Conservation (phyloP, 2,888 invertebrate species). For the Drosophila robusta region DNA sequence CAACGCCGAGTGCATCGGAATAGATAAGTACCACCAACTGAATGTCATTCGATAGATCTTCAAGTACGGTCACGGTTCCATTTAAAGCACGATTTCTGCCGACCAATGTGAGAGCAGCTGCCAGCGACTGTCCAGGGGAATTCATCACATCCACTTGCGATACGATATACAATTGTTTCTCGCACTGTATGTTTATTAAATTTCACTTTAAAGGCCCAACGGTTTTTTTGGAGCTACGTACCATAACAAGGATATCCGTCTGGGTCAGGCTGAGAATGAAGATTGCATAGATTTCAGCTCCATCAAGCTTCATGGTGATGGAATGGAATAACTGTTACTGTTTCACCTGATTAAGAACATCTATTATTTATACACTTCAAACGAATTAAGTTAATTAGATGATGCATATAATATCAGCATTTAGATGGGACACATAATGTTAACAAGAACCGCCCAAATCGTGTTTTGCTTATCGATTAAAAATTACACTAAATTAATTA, state of each 20-base stretch:
- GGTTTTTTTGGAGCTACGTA: conserved; percentile 1
- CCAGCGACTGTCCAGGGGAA: conserved; percentile 15
- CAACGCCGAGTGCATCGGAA: conserved; percentile 53
- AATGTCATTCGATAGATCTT: conserved; percentile 49
- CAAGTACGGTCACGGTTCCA: conserved; percentile 40
- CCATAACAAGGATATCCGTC: background rate
- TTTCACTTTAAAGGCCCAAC: background rate
- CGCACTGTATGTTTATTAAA: background rate
- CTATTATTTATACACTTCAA: conserved; percentile 10
- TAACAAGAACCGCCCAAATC: conserved; percentile 21
- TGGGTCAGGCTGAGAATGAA: background rate
- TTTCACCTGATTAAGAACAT: background rate
- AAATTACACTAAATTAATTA: background rate
- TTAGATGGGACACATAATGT: background rate
- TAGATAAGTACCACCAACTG: conserved; percentile 42
- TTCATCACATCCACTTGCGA: conserved; percentile 10
- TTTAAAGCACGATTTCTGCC: conserved; percentile 61
- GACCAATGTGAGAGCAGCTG: conserved; percentile 21
- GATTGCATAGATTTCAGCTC: background rate
- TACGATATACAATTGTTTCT: conserved; percentile 6
- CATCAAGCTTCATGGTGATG: conserved; percentile 3
- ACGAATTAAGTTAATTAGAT: background rate
- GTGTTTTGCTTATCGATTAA: conserved; percentile 4
- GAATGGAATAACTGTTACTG: background rate
- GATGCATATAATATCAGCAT: background rate